These are phyloP conservation scores for Sarcophaga bullata DNA, from an alignment of 1,140 invertebrate genomes.

Conservation along the genomic window DNA sequence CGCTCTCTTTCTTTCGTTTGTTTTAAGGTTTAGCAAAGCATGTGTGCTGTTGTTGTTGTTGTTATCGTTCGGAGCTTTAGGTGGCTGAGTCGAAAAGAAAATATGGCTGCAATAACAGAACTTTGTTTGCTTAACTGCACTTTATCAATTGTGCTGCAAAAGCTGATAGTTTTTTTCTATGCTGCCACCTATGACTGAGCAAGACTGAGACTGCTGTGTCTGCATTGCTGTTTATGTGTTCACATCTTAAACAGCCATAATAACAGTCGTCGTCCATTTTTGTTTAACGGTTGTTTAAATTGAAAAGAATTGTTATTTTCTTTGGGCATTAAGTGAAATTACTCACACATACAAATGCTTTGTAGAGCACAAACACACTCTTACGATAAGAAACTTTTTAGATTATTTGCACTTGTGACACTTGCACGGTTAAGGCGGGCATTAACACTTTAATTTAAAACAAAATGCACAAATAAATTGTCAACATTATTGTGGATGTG, in stretches of 20 bases:
- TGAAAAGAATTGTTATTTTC: not conserved
- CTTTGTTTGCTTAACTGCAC: constrained; percentile 62
- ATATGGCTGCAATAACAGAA: constrained; percentile 35
- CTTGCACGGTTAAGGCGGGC: not conserved
- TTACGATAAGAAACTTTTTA: not conserved
- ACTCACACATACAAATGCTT: constrained; percentile 42
- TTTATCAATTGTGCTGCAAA: constrained; percentile 63
- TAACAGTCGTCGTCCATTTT: not conserved
- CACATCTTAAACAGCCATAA: not conserved
- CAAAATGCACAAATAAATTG: constrained; percentile 33
- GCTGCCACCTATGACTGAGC: not conserved
- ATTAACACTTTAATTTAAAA: constrained; percentile 27
- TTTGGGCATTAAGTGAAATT: constrained; percentile 43
- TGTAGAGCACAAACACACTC: not conserved
- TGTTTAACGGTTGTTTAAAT: not conserved
- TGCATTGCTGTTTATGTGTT: not conserved
- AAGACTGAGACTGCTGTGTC: not conserved
- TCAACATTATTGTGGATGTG: not conserved
- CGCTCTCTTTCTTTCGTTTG: too few species aligned
- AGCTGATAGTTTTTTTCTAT: not conserved
- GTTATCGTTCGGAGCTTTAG: too few species aligned
- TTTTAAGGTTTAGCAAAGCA: too few species aligned
- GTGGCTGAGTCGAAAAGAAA: constrained; percentile 33
- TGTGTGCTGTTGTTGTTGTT: too few species aligned
- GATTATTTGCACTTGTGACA: constrained; percentile 37